Evolutionary conservation across 2,888 invertebrate genomes (phyloP).

Genomic region (Gnatocerus cornutus): DNA sequence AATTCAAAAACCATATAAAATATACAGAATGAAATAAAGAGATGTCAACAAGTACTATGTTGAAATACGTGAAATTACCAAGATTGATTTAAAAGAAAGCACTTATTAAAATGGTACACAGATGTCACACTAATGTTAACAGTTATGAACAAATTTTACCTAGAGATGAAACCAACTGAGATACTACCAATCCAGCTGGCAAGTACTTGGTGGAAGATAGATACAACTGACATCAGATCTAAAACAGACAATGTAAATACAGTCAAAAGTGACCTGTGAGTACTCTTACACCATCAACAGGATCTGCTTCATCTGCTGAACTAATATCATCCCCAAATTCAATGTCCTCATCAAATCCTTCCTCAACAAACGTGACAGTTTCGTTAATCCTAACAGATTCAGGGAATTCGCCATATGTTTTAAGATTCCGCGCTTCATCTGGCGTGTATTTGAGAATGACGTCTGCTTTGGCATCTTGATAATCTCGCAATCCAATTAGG

Average conservation of each 20-base stretch:
- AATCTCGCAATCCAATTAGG: constrained; percentile 96
- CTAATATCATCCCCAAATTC: constrained; percentile 97
- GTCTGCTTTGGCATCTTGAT: constrained; percentile 98
- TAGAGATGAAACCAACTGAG: constrained; percentile 35
- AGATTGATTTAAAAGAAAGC: constrained; percentile 39
- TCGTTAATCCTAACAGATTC: constrained; percentile 98
- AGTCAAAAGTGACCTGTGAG: neutral
- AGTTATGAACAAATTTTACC: constrained; percentile 44
- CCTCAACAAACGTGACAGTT: constrained; percentile 94
- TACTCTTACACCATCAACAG: constrained; percentile 60
- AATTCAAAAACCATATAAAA: constrained; percentile 39
- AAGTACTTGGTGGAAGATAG: constrained; percentile 36
- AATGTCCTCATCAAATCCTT: constrained; percentile 96
- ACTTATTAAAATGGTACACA: constrained; percentile 43
- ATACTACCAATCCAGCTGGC: constrained; percentile 26
- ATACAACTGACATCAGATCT: constrained; percentile 46
- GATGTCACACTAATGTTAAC: constrained; percentile 42
- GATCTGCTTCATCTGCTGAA: constrained; percentile 90
- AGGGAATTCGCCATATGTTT: constrained; percentile 99
- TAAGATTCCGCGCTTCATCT: constrained; percentile 98
- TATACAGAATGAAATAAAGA: constrained; percentile 37
- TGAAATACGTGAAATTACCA: constrained; percentile 26
- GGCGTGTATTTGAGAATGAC: constrained; percentile 99
- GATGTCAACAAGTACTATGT: constrained; percentile 43
- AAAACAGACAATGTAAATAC: constrained; percentile 6